Base-by-base conservation (phyloP, 2,113 vertebrate genomes). In the Calypte anna region DNA sequence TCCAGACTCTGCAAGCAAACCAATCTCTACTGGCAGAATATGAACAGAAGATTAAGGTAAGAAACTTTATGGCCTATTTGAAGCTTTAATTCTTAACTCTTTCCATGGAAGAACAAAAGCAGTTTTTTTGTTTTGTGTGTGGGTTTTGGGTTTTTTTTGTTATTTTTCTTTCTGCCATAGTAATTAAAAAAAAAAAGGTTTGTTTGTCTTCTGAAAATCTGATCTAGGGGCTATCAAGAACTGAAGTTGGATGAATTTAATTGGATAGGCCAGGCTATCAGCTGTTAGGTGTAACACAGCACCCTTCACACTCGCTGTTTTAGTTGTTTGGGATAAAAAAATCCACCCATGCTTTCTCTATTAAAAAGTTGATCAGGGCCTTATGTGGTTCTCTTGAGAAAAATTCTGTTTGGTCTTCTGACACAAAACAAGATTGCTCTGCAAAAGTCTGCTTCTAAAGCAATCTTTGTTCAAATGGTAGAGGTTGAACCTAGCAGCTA, bases 11-110 rank as follows among this genome's bases (percentile, higher is more conserved):
- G 24, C 99, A 99, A 97, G 97, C 97, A 44, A 97, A 93, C 33
- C 98, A 99, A 28, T 98, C 98, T 10, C 91, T 96, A n/a, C 97
- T 97, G 95, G 92, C 97, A 3, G 98, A 99, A 30, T 98, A 98
- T 33, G 98, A 99, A n/a, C 97, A 99, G 93, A 99, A 98, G 97
- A 98, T 99, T 58, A 99, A 99, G 98, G 99, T 99, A 96, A 55
- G 96, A 43, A 9, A 25, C 7, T 44, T 27, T 20, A 38, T 33
- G 69, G 24, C 21, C 30, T 63, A 2, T 57, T 10, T 55, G 58
- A 66, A 83, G 19, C 54, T 88, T 48, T 43, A 80, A 30, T 18
- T 80, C 80, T 88, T 48, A 38, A 18, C 46, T 77, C 33, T 6
- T 83, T 92, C 61, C 4, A 3, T 63, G 55, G 40, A 76, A 58